A percentile compares a stretch with the other conserved stretches of the same genome.
phyloP scores from a whole-genome alignment of 2,888 invertebrate species.

The Baccha elongata region DNA sequence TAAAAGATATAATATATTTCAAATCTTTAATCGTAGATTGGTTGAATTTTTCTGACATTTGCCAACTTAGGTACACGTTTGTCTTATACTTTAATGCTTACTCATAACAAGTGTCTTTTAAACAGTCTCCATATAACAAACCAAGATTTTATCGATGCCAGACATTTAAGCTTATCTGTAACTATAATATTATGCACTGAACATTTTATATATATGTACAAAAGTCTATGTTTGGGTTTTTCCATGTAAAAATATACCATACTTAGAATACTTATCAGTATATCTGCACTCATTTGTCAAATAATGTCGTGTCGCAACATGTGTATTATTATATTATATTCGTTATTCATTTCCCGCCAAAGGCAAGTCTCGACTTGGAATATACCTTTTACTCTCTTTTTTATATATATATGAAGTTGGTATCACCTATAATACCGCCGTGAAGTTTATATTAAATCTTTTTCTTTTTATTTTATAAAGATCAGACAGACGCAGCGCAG shows the following conservation, averaged over 20 bases:
- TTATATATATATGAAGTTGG: background rate
- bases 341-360: slow-evolving; percentile 10
- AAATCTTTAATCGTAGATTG: too few relatives aligned
- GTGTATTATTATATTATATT: background rate
- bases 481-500: background rate
- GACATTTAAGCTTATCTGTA: background rate
- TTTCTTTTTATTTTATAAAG: background rate
- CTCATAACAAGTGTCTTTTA: too few relatives aligned
- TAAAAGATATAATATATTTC: too few relatives aligned
- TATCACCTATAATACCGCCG: slow-evolving; percentile 25
- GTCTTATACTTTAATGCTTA: too few relatives aligned
- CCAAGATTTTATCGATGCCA: background rate
- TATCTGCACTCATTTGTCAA: slow-evolving; percentile 43
- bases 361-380: slow-evolving; percentile 13
- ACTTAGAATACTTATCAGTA: slow-evolving; percentile 6
- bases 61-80: too few relatives aligned
- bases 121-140: background rate
- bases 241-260: background rate
- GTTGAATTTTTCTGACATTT: too few relatives aligned
- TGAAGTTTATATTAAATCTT: slow-evolving; percentile 12
- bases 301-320: background rate
- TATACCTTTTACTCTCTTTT: slow-evolving; percentile 29
- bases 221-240: slow-evolving; percentile 13
- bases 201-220: background rate
- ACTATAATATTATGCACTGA: background rate